These are phyloP conservation scores for Eurois occulta DNA, from an alignment of 2,888 invertebrate genomes.

Conservation along the genomic window DNA sequence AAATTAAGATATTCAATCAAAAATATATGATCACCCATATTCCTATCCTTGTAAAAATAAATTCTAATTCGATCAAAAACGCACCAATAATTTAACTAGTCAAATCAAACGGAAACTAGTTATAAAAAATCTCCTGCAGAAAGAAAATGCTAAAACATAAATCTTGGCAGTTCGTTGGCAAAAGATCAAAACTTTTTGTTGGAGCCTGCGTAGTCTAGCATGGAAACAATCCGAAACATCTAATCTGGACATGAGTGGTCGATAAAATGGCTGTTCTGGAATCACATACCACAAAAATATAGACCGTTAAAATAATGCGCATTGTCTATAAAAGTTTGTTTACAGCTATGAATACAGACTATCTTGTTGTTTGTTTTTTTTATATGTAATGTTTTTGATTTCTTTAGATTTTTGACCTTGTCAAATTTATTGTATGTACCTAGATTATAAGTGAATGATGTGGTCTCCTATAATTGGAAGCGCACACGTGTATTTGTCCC, in stretches of 20 bases:
- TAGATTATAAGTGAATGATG: too few relatives aligned
- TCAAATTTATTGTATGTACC: too few relatives aligned
- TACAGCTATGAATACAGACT: background rate
- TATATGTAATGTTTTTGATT: too few relatives aligned
- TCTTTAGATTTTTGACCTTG: too few relatives aligned
- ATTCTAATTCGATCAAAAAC: background rate
- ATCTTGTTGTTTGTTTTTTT: too few relatives aligned
- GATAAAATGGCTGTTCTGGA: slow-evolving; percentile 27
- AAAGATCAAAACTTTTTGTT: slow-evolving; percentile 39
- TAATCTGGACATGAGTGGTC: slow-evolving; percentile 2
- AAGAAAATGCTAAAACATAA: slow-evolving; percentile 17
- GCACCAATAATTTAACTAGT: background rate
- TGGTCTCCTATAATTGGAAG: too few relatives aligned
- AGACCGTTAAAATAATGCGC: background rate
- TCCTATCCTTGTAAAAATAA: background rate
- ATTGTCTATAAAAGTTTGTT: slow-evolving; percentile 13
- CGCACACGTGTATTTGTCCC: too few relatives aligned
- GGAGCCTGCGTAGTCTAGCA: background rate
- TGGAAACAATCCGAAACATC: too few relatives aligned
- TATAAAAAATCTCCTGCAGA: slow-evolving; percentile 5
- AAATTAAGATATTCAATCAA: background rate
- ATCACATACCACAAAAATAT: slow-evolving; percentile 25
- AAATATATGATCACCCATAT: background rate
- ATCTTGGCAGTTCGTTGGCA: slow-evolving; percentile 53
- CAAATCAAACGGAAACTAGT: slow-evolving; percentile 19